phyloP scores from a whole-genome alignment of 2,888 invertebrate genomes.

The Belgica antarctica region DNA sequence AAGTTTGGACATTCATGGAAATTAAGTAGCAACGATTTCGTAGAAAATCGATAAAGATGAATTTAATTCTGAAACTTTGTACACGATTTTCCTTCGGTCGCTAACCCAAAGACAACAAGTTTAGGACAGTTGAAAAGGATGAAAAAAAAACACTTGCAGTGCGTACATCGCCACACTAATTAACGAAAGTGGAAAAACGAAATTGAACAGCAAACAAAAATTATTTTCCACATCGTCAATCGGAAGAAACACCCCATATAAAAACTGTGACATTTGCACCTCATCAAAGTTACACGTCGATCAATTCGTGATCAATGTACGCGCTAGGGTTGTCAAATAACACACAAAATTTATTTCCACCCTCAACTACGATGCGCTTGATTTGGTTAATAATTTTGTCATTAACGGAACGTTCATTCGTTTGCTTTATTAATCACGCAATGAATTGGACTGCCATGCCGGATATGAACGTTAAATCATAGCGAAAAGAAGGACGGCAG shows the following conservation, averaged over 20 bases:
- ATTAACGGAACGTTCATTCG: neutral
- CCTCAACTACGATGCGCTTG: neutral
- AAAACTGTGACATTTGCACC: neutral
- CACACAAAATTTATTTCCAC: neutral
- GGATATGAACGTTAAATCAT: neutral
- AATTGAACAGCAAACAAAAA: neutral
- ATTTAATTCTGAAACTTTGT: neutral
- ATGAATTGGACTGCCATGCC: neutral
- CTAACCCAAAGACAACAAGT: neutral
- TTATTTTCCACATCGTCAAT: too few species aligned
- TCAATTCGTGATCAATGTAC: conserved; percentile 1
- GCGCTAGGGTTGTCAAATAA: neutral
- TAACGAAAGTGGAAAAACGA: neutral
- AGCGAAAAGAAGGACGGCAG: neutral
- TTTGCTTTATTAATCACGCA: too few species aligned
- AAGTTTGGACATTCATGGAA: conserved; percentile 2
- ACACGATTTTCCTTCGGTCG: conserved; percentile 20
- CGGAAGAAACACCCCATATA: too few species aligned
- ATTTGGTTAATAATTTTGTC: neutral
- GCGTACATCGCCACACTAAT: too few species aligned
- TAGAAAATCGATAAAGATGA: conserved; percentile 13
- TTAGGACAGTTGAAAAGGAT: too few species aligned
- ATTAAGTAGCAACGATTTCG: neutral
- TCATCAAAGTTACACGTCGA: neutral
- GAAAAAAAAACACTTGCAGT: too few species aligned